Conservation (phyloP, 2,888 invertebrate genomes). For the Pollenia amentaria region DNA sequence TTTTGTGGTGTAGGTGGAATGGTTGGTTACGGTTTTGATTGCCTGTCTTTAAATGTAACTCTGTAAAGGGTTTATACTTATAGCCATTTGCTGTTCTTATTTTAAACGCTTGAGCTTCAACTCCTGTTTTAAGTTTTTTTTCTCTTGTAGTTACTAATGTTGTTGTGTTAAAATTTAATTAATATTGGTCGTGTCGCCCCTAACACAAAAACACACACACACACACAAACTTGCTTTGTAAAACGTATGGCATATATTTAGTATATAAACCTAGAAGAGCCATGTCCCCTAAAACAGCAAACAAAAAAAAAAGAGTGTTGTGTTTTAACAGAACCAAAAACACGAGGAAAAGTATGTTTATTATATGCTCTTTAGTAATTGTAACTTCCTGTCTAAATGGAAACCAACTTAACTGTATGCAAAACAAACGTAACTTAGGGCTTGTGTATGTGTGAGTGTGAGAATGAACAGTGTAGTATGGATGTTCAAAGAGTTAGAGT, state of each 20-base stretch:
- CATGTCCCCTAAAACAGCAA: constrained; percentile 29
- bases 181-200: constrained; percentile 64
- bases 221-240: neutral
- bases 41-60: constrained; percentile 38
- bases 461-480: neutral
- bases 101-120: neutral
- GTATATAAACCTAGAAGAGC: constrained; percentile 42
- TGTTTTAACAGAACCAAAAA: constrained; percentile 36
- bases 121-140: constrained; percentile 47
- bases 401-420: constrained; percentile 56
- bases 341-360: constrained; percentile 60
- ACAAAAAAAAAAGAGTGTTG: constrained; percentile 32
- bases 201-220: neutral
- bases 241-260: constrained; percentile 21
- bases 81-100: constrained; percentile 44
- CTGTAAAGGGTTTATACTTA: constrained; percentile 63
- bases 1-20: neutral
- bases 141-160: constrained; percentile 5
- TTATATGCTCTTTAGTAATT: constrained; percentile 70
- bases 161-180: constrained; percentile 73
- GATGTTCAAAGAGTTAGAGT: neutral
- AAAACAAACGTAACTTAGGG: constrained; percentile 25
- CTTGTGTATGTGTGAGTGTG: neutral
- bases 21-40: constrained; percentile 2
- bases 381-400: constrained; percentile 69